Percentiles rank a stretch among this genome's conserved stretches.
phyloP scores from a whole-genome alignment of 2,888 invertebrate genomes.

The Leucophenga maculata region DNA sequence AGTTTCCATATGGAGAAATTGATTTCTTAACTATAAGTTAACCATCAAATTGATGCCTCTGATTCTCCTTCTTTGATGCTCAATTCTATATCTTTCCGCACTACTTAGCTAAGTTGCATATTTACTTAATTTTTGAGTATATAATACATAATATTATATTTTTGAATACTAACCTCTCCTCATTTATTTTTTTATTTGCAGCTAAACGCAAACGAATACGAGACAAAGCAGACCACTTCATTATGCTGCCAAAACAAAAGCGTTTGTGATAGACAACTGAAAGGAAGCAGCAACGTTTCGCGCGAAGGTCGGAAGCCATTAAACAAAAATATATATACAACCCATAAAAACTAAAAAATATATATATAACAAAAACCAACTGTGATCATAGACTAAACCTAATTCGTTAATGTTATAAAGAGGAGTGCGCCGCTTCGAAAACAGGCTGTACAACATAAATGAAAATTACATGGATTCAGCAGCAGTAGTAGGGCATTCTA shows the following conservation, averaged over 20 bases:
- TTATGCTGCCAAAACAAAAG: conserved; percentile 22
- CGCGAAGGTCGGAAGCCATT: conserved; percentile 51
- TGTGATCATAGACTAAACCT: conserved; percentile 60
- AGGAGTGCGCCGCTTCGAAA: conserved; percentile 7
- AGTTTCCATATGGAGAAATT: too few species aligned
- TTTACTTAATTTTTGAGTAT: too few species aligned
- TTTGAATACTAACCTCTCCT: too few species aligned
- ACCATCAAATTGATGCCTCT: too few species aligned
- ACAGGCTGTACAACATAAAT: conserved; percentile 26
- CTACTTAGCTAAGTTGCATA: too few species aligned
- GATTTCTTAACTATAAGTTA: too few species aligned
- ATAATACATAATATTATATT: too few species aligned
- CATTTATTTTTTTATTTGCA: background rate
- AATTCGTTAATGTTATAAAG: conserved; percentile 28
- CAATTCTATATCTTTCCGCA: too few species aligned
- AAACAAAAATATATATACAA: conserved; percentile 22
- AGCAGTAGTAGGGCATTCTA: background rate
- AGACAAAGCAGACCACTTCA: background rate
- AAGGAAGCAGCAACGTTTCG: conserved; percentile 16
- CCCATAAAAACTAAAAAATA: too few species aligned
- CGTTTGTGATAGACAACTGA: conserved; percentile 22
- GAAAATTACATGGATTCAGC: conserved; percentile 22
- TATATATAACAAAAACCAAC: conserved; percentile 49
- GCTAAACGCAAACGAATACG: background rate
- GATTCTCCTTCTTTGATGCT: too few species aligned